These are phyloP conservation scores for Scytalopus superciliaris DNA, from an alignment of 2,113 vertebrate genomes.

Conservation along the genomic window DNA sequence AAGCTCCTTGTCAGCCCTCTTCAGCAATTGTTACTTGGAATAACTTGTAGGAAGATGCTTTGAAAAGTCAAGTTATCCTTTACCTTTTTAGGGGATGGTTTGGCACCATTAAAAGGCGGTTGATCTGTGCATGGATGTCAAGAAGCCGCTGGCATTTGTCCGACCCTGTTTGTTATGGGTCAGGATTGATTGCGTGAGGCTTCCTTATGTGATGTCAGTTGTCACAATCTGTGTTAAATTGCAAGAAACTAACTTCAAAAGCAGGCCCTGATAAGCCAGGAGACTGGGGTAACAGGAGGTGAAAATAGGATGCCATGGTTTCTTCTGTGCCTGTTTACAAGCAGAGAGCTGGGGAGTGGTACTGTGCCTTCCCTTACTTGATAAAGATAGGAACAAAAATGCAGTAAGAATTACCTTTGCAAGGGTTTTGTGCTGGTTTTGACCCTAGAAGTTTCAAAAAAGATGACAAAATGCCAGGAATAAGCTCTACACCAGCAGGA, in stretches of 20 bases:
- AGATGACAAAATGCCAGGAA: neutral
- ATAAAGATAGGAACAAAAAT: neutral
- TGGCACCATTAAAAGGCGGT: neutral
- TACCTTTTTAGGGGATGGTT: neutral
- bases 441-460: neutral
- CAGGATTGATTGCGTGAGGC: neutral
- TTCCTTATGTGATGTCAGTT: neutral
- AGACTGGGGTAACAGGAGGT: neutral
- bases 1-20: neutral
- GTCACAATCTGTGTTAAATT: neutral
- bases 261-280: neutral
- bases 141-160: neutral
- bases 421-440: conserved; percentile 46
- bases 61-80: neutral
- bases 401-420: neutral
- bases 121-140: neutral
- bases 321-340: neutral
- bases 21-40: neutral
- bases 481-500: neutral
- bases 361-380: neutral
- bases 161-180: neutral
- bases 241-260: neutral
- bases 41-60: neutral
- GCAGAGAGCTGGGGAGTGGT: neutral
- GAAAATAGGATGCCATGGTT: neutral